Evolutionary conservation across 2,888 invertebrate species (phyloP), one percentile per base, ranked within the genome.

Genomic region (Boloria selene): DNA sequence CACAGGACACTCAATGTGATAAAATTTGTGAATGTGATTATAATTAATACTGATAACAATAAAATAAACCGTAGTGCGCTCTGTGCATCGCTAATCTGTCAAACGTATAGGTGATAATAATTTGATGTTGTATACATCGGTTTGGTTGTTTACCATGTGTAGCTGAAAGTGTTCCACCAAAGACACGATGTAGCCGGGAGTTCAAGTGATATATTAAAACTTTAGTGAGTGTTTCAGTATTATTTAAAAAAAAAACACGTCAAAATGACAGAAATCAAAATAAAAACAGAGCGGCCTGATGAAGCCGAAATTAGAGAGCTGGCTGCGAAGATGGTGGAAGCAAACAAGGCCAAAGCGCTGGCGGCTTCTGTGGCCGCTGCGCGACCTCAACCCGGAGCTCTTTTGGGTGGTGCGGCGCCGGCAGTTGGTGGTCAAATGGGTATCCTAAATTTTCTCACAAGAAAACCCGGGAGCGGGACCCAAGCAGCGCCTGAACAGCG

Each of bases 281-380:
- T 96, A 72, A 96, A 96, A 85, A 94, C 95, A 75, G 96, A 96
- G 88, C 93, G 94, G 84, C 95, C 95, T 72, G 97, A 97, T 93
- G 97, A 97, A 85, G 96, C 96, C 75, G 97, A 97, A 92, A 97
- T 97, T 81, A 93, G 95, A 80, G 97, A 96, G 87, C 83, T 97
- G 91, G 97, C 97, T 74, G 96, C 96, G 78, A 96, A 97, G 89
- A 95, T 97, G 95, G 94, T 95, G 87, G 97, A 97, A 89, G 95
- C 95, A 68, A 95, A 96, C 85, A 95, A 95, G 85, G 95, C 95
- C 75, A 94, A 94, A 70, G 90, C 93, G 60, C 72, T 88, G 77
- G 85, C 90, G 72, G 85, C 89, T 31, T 87, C 92, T 47, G 91
- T 87, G 70, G 93, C 93, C 77, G 93, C 88, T 78, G 84, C 90